phyloP scores from a whole-genome alignment of 2,888 invertebrate genomes.

The Dendrolimus houi region DNA sequence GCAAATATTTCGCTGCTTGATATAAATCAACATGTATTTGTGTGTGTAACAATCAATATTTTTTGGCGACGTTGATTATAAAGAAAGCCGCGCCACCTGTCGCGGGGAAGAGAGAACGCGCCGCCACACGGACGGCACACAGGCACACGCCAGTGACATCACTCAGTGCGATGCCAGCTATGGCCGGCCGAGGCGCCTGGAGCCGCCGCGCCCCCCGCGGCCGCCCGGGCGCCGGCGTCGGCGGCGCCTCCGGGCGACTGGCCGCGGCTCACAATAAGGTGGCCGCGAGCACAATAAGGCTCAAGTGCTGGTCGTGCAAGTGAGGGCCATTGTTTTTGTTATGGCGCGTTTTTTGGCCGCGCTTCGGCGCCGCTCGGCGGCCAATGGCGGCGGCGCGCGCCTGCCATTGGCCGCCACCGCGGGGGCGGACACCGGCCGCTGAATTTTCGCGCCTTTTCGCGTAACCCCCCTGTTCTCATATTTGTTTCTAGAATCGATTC shows the following conservation, averaged over 20 bases:
- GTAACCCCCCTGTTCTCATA: constrained; percentile 22
- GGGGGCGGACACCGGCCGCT: constrained; percentile 36
- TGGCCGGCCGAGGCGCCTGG: constrained; percentile 10
- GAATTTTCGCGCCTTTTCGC: constrained; percentile 47
- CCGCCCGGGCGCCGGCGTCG: too few relatives aligned
- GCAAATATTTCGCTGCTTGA: constrained; percentile 1
- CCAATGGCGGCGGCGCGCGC: constrained; percentile 42
- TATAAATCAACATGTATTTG: not conserved
- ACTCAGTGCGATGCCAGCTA: constrained; percentile 17
- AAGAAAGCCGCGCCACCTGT: constrained; percentile 23
- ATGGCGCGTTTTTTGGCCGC: constrained; percentile 40
- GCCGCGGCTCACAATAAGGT: constrained; percentile 19
- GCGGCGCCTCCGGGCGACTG: not conserved
- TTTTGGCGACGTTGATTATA: not conserved
- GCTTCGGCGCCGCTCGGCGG: constrained; percentile 32
- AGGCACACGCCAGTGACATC: constrained; percentile 26
- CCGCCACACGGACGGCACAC: constrained; percentile 23
- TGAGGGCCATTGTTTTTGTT: constrained; percentile 68
- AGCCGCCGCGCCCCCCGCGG: constrained; percentile 8
- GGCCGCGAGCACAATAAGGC: constrained; percentile 30
- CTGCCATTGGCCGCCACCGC: constrained; percentile 42
- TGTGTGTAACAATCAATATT: not conserved
- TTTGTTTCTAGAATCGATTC: constrained; percentile 39
- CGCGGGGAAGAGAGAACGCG: constrained; percentile 16
- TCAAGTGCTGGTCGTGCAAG: constrained; percentile 38